A percentile compares a stretch with the other conserved stretches of the same genome.
Conservation (phyloP, 2,888 invertebrate genomes). For the Hemaris fuciformis region DNA sequence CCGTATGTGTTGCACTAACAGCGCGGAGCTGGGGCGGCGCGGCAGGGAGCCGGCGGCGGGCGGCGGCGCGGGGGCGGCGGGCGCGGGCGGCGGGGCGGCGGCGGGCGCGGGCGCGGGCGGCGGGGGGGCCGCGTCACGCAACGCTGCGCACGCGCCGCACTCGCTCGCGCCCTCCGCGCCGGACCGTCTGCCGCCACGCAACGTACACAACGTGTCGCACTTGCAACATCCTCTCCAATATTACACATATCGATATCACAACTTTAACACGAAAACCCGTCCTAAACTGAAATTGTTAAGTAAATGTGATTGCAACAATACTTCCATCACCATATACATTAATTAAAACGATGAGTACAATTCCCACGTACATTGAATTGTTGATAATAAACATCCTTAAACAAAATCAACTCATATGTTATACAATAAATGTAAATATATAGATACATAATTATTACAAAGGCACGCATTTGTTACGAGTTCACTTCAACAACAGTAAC, state of each 20-base stretch:
- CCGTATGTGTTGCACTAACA: slow-evolving; percentile 45
- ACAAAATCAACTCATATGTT: neutral
- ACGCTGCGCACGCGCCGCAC: slow-evolving; percentile 52
- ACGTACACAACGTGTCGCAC: slow-evolving; percentile 18
- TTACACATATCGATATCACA: no score
- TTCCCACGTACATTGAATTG: no score
- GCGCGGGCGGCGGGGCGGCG: slow-evolving; percentile 11
- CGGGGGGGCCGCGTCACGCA: slow-evolving; percentile 23
- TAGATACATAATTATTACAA: no score
- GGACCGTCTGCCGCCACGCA: slow-evolving; percentile 21
- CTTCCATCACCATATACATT: neutral
- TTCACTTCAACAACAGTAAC: neutral
- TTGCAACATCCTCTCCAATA: slow-evolving; percentile 2
- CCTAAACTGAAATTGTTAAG: no score
- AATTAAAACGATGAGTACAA: no score
- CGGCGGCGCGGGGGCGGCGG: slow-evolving; percentile 11
- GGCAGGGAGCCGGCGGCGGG: slow-evolving; percentile 48
- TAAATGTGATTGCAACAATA: neutral
- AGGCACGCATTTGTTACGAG: slow-evolving; percentile 7
- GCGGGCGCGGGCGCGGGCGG: slow-evolving; percentile 11
- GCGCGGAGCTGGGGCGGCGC: slow-evolving; percentile 60
- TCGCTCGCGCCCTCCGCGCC: slow-evolving; percentile 35
- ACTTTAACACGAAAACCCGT: no score
- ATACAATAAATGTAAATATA: no score
- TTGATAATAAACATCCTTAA: no score